Evolutionary conservation across 2,797 vertebrate genomes (phyloP).

Genomic region (Falco biarmicus): DNA sequence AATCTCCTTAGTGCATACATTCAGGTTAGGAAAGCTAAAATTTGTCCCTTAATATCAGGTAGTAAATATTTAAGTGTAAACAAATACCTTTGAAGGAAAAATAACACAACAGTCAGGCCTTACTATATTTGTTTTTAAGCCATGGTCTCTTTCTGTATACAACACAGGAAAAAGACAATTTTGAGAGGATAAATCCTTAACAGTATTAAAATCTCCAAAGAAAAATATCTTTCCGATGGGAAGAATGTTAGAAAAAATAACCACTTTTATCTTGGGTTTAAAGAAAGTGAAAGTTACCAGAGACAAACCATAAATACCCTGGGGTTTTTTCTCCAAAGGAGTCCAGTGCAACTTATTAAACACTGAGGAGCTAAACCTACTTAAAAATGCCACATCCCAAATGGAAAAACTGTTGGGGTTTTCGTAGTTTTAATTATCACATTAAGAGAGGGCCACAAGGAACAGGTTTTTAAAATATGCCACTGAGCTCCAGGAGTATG

Average conservation of each 20-base stretch:
- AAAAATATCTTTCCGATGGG: not conserved
- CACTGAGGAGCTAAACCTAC: not conserved
- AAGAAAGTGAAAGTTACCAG: not conserved
- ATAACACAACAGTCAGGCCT: not conserved
- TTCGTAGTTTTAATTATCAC: not conserved
- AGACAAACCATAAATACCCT: not conserved
- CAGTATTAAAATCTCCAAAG: not conserved
- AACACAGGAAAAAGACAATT: not conserved
- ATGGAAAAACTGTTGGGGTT: not conserved
- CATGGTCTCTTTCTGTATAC: not conserved
- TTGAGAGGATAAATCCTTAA: slow-evolving; percentile 17
- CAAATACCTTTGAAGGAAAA: slow-evolving; percentile 13
- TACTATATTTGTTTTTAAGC: slow-evolving; percentile 1
- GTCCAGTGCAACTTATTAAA: not conserved
- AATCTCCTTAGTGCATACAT: slow-evolving; percentile 4
- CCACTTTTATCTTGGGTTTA: not conserved
- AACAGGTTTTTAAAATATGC: not conserved
- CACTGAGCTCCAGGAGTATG: not conserved
- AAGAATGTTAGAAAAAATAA: not conserved
- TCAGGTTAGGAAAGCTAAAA: slow-evolving; percentile 11
- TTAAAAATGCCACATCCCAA: not conserved
- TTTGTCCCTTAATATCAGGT: not conserved
- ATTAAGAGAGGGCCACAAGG: not conserved
- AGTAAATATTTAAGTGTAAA: slow-evolving; percentile 39
- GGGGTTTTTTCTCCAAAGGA: not conserved